Percentiles rank a stretch among this genome's conserved stretches.
Conservation (phyloP, 2,113 vertebrate species). For the Zosterops pallidus region DNA sequence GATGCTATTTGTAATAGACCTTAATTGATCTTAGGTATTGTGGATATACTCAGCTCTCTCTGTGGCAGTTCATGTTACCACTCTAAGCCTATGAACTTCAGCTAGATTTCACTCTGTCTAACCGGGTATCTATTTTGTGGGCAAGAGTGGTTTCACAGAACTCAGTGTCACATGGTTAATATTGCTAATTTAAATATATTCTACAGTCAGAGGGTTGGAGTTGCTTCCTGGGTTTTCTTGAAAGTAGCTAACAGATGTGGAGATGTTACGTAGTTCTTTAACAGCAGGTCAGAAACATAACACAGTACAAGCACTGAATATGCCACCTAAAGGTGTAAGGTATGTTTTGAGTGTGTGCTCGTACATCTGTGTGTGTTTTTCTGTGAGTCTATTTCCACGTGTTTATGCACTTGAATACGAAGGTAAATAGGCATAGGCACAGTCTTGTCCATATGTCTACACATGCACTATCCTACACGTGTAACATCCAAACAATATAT, state of each 20-base stretch:
- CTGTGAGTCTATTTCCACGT: background rate
- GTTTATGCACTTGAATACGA: background rate
- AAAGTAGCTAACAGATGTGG: background rate
- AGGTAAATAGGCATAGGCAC: background rate
- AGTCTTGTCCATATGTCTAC: background rate
- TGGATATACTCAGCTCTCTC: background rate
- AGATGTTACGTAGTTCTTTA: background rate
- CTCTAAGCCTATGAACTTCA: background rate
- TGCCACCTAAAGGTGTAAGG: background rate
- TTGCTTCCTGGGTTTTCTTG: background rate
- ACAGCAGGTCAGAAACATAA: fast-evolving
- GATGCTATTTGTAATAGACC: constrained; percentile 4
- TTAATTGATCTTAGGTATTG: background rate
- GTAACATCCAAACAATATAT: background rate
- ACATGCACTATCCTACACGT: background rate
- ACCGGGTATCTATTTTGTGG: background rate
- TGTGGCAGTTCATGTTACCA: background rate
- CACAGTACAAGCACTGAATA: background rate
- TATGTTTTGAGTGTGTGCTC: background rate
- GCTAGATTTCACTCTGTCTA: background rate
- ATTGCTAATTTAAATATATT: background rate
- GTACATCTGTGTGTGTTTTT: background rate
- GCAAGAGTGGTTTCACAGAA: background rate
- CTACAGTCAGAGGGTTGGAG: background rate
- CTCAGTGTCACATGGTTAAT: background rate